Percentiles rank a stretch among this genome's conserved stretches.
phyloP scores from a whole-genome alignment of 2,888 invertebrate genomes.

The Ochlodes sylvanus region DNA sequence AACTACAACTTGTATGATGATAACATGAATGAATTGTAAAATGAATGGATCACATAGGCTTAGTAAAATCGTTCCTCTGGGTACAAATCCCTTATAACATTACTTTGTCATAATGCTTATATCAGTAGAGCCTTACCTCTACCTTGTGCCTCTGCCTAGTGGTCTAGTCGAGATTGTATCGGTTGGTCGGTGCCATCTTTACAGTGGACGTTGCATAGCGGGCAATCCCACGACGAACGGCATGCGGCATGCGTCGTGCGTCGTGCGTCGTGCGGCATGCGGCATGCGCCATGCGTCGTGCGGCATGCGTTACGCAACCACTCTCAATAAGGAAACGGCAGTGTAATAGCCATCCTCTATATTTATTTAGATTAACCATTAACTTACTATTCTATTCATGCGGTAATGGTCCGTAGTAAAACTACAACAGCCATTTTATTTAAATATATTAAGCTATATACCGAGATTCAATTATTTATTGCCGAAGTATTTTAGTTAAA shows the following conservation, averaged over 20 bases:
- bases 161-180: neutral
- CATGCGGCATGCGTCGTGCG: conserved; percentile 9
- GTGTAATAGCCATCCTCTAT: conserved; percentile 28
- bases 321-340: conserved; percentile 29
- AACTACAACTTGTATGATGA: too few relatives aligned
- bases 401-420: conserved; percentile 2
- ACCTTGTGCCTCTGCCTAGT: neutral
- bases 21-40: too few relatives aligned
- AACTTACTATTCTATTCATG: conserved; percentile 11
- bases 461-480: too few relatives aligned
- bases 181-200: neutral
- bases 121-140: neutral
- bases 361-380: conserved; percentile 32
- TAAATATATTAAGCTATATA: too few relatives aligned
- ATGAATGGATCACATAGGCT: too few relatives aligned
- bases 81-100: neutral
- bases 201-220: neutral
- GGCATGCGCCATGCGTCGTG: neutral
- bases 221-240: conserved; percentile 12
- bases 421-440: neutral
- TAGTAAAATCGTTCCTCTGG: too few relatives aligned
- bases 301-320: conserved; percentile 36
- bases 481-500: too few relatives aligned
- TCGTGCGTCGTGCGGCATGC: neutral
- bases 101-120: neutral